Base-by-base conservation (phyloP, 2,113 vertebrate genomes). In the Mionectes macconnelli region DNA sequence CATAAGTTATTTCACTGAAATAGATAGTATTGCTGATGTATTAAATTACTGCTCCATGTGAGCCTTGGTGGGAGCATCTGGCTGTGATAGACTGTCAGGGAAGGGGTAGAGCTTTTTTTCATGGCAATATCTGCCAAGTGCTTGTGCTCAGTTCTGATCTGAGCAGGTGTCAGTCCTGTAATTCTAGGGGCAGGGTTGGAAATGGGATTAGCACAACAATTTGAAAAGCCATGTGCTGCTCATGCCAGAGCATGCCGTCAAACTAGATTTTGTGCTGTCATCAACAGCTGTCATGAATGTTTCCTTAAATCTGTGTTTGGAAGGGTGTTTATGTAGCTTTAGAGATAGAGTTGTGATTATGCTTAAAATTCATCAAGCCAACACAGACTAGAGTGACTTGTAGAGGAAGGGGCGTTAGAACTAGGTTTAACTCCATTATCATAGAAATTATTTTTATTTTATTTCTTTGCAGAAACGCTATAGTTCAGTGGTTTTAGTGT, bases 251-350 rank as follows among this genome's bases (percentile, higher is more conserved):
- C 47, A 88, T 93, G 67, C 40, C 2, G 1, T 77, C 85, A 93
- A 93, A 60, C 59, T 90, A 86, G 55, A 86, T 93, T 96, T 93
- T 86, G 42, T 88, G 63, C 59, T 90, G 27, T 64, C 82, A 37
- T 75, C 70, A 95, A 90, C 78, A 95, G 78, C 88, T 96, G 96
- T 94, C 63, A 39, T 12, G 10, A 74, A 70, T 9, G 16, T 77
- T 92, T 96, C 75, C 79, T 83, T 77, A 84, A 80, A 79, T 86
- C 75, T 90, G 40, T 57, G 23, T 77, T 93, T 88, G 75, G 63
- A 93, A 94, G 45, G 49, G 5, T 4, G 14, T 90, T 90, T 17
- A 15, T 63, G 50, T 39, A 76, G 49, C 50, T 25, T 80, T 62
- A 86, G 45, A 80, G 73, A 72, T 8, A 72, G 68, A 83, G 35